A percentile compares a stretch with the other conserved stretches of the same genome.
phyloP scores from a whole-genome alignment of 2,113 vertebrate species.

The Istiophorus platypterus region DNA sequence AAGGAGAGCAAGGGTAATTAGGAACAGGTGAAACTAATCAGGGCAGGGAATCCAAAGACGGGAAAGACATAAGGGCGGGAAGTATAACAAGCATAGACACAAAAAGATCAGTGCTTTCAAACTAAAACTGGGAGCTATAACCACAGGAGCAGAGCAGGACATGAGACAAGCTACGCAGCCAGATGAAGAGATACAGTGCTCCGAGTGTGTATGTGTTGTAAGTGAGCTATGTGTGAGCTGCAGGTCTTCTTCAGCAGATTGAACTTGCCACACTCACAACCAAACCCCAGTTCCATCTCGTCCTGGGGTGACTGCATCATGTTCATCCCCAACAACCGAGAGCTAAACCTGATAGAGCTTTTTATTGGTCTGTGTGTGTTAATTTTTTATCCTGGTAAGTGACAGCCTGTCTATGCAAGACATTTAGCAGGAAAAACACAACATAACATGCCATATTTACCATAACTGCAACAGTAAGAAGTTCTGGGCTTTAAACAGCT shows the following conservation, averaged over 20 bases:
- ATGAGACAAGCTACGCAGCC: too few species aligned
- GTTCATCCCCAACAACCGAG: neutral
- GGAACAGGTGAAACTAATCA: too few species aligned
- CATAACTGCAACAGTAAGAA: neutral
- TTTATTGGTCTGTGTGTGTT: neutral
- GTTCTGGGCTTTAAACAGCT: conserved; percentile 1
- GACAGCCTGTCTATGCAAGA: neutral
- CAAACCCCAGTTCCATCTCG: neutral
- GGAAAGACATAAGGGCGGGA: too few species aligned
- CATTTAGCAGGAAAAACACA: neutral
- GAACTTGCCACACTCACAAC: neutral
- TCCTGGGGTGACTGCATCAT: neutral
- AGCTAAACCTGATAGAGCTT: neutral
- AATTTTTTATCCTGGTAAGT: neutral
- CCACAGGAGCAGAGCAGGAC: too few species aligned
- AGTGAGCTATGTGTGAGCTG: too few species aligned
- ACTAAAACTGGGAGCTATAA: too few species aligned
- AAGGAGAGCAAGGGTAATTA: too few species aligned
- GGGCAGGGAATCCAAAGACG: too few species aligned
- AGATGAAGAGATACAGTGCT: too few species aligned
- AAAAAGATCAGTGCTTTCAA: too few species aligned
- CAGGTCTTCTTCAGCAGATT: too few species aligned
- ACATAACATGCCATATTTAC: neutral
- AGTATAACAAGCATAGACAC: too few species aligned
- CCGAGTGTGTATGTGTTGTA: neutral